Evolutionary conservation across 2,113 vertebrate species (phyloP).

Genomic region (Psilopsiagon aymara): DNA sequence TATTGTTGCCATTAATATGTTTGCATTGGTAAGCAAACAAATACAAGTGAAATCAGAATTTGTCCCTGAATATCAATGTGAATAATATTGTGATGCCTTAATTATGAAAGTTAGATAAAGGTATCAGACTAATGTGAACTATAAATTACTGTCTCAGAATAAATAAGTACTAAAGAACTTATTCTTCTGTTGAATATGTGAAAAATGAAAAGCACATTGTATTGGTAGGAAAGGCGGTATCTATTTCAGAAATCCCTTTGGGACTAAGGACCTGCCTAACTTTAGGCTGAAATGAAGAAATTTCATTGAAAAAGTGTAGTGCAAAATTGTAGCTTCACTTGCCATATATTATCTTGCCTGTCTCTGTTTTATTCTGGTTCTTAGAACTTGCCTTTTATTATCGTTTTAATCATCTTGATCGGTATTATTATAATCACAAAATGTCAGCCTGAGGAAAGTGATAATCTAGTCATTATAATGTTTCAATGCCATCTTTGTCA

Average conservation of each 20-base stretch:
- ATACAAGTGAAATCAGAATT: not conserved
- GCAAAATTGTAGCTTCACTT: constrained; percentile 13
- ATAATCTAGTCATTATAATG: constrained; percentile 69
- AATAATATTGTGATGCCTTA: constrained; percentile 11
- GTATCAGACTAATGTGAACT: constrained; percentile 19
- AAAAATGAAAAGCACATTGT: not conserved
- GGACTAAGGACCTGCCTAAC: not conserved
- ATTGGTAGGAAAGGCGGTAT: not conserved
- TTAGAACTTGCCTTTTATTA: constrained; percentile 64
- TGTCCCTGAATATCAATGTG: not conserved
- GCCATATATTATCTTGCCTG: not conserved
- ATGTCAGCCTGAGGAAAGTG: constrained; percentile 76
- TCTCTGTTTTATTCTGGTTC: constrained; percentile 55
- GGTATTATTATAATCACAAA: constrained; percentile 74
- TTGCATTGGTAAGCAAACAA: not conserved
- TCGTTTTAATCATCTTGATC: constrained; percentile 74
- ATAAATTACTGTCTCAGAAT: constrained; percentile 22
- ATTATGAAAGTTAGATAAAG: constrained; percentile 11
- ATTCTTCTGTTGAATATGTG: not conserved
- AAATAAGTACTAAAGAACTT: constrained; percentile 39
- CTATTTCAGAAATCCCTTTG: constrained; percentile 1
- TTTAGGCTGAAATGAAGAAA: not conserved
- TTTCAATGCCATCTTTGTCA: constrained; percentile 80
- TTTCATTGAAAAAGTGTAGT: not conserved
- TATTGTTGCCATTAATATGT: not conserved